phyloP scores from a whole-genome alignment of 2,888 invertebrate species.

The Oscheius sp. region DNA sequence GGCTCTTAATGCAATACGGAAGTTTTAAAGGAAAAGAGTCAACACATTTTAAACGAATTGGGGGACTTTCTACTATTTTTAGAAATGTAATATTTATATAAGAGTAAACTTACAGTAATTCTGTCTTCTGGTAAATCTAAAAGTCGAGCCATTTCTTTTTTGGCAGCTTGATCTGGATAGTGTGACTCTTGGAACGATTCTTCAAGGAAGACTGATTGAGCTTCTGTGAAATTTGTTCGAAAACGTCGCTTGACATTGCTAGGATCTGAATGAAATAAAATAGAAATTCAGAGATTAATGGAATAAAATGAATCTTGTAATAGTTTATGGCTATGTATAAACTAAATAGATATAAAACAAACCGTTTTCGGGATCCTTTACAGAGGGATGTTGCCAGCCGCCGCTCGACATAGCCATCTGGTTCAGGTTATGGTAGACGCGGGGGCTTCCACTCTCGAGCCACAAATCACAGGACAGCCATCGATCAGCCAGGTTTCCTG shows the following conservation, averaged over 20 bases:
- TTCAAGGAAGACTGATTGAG: constrained; percentile 58
- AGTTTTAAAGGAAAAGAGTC: too few relatives aligned
- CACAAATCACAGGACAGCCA: constrained; percentile 29
- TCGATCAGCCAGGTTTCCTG: constrained; percentile 11
- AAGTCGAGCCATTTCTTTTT: constrained; percentile 50
- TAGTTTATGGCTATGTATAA: not conserved
- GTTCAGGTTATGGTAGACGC: constrained; percentile 29
- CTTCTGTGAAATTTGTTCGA: constrained; percentile 64
- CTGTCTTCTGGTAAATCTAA: constrained; percentile 60
- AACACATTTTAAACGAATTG: too few relatives aligned
- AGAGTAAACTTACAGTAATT: constrained; percentile 57
- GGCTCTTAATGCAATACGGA: too few relatives aligned
- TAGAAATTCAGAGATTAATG: not conserved
- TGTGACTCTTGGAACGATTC: constrained; percentile 59
- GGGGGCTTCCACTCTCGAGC: constrained; percentile 11
- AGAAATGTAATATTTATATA: too few relatives aligned
- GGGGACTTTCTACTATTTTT: too few relatives aligned
- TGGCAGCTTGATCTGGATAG: constrained; percentile 64
- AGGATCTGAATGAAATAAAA: constrained; percentile 8
- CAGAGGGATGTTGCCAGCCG: constrained; percentile 28
- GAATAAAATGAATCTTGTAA: not conserved
- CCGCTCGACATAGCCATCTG: constrained; percentile 26
- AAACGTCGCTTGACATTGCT: constrained; percentile 44
- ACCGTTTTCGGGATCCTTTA: constrained; percentile 23
- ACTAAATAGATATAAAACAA: constrained; percentile 1